A percentile compares a stretch with the other conserved stretches of the same genome.
Conservation (phyloP, 2,113 vertebrate species). For the Sminthopsis crassicaudata region DNA sequence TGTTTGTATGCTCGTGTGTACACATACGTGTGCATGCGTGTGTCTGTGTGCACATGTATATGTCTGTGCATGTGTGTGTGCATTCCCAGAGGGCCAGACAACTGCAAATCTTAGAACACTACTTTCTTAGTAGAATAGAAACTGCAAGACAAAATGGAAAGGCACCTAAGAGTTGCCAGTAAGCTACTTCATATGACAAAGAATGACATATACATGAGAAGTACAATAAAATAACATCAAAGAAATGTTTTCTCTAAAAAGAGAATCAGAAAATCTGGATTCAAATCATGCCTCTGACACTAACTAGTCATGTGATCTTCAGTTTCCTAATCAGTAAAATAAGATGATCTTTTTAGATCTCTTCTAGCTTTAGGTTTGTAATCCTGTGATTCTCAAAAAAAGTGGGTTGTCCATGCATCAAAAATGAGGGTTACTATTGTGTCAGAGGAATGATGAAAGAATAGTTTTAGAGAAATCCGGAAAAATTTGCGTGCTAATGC, state of each 20-base stretch:
- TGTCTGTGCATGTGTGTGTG: too few relatives aligned
- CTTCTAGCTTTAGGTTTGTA: not conserved
- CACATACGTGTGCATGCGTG: too few relatives aligned
- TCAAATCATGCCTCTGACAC: not conserved
- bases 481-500: not conserved
- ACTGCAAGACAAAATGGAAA: not conserved
- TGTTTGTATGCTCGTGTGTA: too few relatives aligned
- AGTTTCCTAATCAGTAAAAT: not conserved
- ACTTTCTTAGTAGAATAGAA: not conserved
- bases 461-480: not conserved
- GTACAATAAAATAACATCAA: not conserved
- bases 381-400: not conserved
- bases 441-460: not conserved
- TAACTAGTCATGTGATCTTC: not conserved
- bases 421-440: not conserved
- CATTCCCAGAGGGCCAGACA: not conserved
- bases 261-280: not conserved
- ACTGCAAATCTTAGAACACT: not conserved
- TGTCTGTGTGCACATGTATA: too few relatives aligned
- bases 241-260: not conserved
- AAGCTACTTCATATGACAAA: too few relatives aligned
- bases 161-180: not conserved
- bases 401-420: not conserved
- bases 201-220: not conserved
- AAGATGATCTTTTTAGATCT: not conserved